Evolutionary conservation across 2,113 vertebrate species (phyloP).

Genomic region (Oplegnathus fasciatus): DNA sequence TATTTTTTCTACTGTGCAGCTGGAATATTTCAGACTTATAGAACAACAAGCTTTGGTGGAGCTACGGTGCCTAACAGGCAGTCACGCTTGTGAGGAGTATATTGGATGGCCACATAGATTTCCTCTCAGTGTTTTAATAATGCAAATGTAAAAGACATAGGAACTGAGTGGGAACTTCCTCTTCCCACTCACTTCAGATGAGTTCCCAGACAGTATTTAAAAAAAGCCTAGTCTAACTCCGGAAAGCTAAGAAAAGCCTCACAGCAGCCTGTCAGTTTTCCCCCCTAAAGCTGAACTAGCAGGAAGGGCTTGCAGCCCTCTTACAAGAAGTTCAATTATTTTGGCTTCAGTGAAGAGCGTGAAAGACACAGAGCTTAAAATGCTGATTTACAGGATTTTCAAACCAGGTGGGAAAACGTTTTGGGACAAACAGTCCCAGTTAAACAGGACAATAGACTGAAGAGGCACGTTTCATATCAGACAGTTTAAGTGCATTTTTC

Average conservation of each 20-base stretch:
- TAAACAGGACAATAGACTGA: constrained; percentile 11
- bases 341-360: constrained; percentile 27
- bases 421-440: neutral
- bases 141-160: constrained; percentile 18
- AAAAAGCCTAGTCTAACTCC: neutral
- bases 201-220: constrained; percentile 8
- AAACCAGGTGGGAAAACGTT: neutral
- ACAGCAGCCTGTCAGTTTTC: constrained; percentile 10
- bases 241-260: constrained; percentile 27
- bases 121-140: constrained; percentile 35
- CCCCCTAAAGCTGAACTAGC: constrained; percentile 1
- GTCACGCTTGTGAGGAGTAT: neutral
- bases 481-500: neutral
- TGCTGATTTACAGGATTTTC: constrained; percentile 2
- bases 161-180: neutral
- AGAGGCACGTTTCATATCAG: neutral
- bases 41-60: neutral
- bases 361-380: constrained; percentile 26
- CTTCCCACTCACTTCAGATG: neutral
- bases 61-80: neutral
- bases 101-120: constrained; percentile 4
- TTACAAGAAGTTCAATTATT: constrained; percentile 21
- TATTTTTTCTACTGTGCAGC: neutral
- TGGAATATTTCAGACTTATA: neutral
- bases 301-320: constrained; percentile 2